phyloP scores from a whole-genome alignment of 2,113 vertebrate genomes.

The Oenanthe melanoleuca region DNA sequence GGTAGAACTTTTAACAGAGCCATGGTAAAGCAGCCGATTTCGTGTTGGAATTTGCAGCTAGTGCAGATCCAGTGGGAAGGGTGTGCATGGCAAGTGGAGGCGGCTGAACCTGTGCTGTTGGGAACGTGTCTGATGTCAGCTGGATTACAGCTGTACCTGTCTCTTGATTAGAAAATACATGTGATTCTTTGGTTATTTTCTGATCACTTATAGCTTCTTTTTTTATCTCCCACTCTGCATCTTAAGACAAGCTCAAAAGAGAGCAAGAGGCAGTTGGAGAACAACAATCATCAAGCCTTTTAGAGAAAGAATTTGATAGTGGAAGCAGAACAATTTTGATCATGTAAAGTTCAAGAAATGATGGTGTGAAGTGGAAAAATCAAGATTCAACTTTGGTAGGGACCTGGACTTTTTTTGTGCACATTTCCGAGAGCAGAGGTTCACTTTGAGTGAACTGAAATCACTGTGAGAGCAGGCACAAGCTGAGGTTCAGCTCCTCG shows the following conservation, averaged over 20 bases:
- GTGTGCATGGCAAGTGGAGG: not conserved
- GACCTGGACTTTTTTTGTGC: not conserved
- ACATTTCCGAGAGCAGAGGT: fast-evolving
- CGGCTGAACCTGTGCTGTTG: not conserved
- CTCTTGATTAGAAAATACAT: conserved; percentile 4
- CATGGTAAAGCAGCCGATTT: fast-evolving
- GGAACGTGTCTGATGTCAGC: not conserved
- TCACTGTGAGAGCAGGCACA: fast-evolving
- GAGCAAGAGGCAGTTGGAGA: not conserved
- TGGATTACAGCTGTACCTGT: not conserved
- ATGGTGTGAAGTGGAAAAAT: not conserved
- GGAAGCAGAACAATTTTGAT: not conserved
- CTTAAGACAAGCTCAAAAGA: not conserved
- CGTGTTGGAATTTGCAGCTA: not conserved
- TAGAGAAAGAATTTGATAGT: not conserved
- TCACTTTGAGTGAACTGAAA: not conserved
- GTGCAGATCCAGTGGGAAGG: not conserved
- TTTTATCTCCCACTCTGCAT: not conserved
- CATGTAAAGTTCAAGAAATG: not conserved
- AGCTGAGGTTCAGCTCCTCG: not conserved
- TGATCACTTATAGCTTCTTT: not conserved
- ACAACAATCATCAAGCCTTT: not conserved
- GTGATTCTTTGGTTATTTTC: not conserved
- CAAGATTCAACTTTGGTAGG: not conserved
- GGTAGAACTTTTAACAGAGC: not conserved